These are phyloP conservation scores for Tenthredo distinguenda DNA, from an alignment of 2,888 invertebrate species.

Conservation along the genomic window DNA sequence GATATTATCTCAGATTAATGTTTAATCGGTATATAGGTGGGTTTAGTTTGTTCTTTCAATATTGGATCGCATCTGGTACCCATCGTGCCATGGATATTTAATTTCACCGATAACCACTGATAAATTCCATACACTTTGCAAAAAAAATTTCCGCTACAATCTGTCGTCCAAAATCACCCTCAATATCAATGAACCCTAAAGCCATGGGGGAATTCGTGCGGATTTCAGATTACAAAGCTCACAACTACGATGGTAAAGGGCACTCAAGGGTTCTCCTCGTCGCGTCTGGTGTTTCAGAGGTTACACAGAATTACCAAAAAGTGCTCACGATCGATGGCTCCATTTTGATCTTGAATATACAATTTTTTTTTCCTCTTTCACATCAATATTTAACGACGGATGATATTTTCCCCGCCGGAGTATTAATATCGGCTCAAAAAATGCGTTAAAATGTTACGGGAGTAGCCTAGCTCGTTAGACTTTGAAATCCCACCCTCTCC, in stretches of 20 bases:
- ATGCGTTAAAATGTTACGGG: conserved; percentile 19
- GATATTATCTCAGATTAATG: conserved; percentile 17
- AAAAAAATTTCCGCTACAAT: not conserved
- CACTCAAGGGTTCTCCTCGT: not conserved
- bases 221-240: not conserved
- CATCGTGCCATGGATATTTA: not conserved
- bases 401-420: not conserved
- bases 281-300: not conserved
- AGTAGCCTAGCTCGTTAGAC: conserved; percentile 18
- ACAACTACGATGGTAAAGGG: not conserved
- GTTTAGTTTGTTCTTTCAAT: conserved; percentile 16
- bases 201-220: not conserved
- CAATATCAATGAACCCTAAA: not conserved
- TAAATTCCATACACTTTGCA: conserved; percentile 5
- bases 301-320: not conserved
- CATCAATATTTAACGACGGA: not conserved
- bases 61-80: conserved; percentile 13
- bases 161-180: not conserved
- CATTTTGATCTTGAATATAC: not conserved
- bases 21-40: conserved; percentile 14
- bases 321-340: not conserved
- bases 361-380: not conserved
- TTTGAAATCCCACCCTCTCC: conserved; percentile 21
- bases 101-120: conserved; percentile 22
- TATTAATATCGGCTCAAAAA: conserved; percentile 23